Evolutionary conservation across 2,797 vertebrate genomes (phyloP).

Genomic region (Champsocephalus gunnari): DNA sequence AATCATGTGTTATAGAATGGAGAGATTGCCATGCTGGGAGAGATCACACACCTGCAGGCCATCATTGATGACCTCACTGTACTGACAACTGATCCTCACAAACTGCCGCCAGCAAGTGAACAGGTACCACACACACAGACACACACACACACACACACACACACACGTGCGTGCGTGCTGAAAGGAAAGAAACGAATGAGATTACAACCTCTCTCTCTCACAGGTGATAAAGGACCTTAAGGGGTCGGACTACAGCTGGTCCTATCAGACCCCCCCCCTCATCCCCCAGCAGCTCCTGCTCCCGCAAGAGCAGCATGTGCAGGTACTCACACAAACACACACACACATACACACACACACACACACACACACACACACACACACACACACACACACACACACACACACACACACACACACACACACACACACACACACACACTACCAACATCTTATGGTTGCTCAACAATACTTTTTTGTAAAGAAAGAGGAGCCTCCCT

Average conservation of each 20-base stretch:
- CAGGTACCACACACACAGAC: slow-evolving; percentile 83
- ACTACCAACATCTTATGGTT: background rate
- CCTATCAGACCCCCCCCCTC: slow-evolving; percentile 97
- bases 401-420: slow-evolving; percentile 8
- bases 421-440: slow-evolving; percentile 10
- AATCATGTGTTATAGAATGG: slow-evolving; percentile 84
- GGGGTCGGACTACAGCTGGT: slow-evolving; percentile 97
- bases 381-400: slow-evolving; percentile 12
- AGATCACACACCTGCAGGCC: slow-evolving; percentile 98
- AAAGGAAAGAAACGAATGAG: background rate
- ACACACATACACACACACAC: slow-evolving; percentile 9
- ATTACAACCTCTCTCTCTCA: background rate
- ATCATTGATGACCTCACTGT: slow-evolving; percentile 97
- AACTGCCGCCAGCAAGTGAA: slow-evolving; percentile 95
- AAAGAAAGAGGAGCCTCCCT: slow-evolving; percentile 70
- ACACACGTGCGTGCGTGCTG: no score
- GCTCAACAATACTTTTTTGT: background rate
- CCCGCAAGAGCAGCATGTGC: slow-evolving; percentile 98
- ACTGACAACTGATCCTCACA: slow-evolving; percentile 94
- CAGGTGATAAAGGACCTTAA: slow-evolving; percentile 98
- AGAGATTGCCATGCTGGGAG: slow-evolving; percentile 97
- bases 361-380: slow-evolving; percentile 5
- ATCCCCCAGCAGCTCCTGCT: slow-evolving; percentile 94
- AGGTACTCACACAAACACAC: slow-evolving; percentile 81
- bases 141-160: background rate